Evolutionary conservation across 2,888 invertebrate genomes (phyloP), one percentile per base, ranked within the genome.

Genomic region (Catocala nupta): DNA sequence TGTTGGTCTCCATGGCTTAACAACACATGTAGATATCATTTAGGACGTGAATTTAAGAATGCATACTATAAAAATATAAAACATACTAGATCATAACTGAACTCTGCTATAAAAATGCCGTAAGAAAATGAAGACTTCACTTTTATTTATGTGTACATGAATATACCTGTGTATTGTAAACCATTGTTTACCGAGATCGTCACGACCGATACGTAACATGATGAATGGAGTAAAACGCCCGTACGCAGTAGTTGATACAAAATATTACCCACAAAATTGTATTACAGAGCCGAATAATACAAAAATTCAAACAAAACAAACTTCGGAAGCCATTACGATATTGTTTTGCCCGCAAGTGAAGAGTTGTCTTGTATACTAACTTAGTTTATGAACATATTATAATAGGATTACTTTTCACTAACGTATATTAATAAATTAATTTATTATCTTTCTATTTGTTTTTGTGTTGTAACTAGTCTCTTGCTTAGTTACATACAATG

Each of bases 281-380:
- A 69, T 69, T 59, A 69, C 59, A 60, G 36, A 39, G 55, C 58
- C 10, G 54, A 59, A 53, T 58, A 48, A 54, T 61, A 62, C 57
- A 63, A 58, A 65, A 67, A 70, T 65, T 67, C 65, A 39, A 55
- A 52, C 59, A 65, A 73, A 80, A 73, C 71, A 72, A 80, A 71
- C 70, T 67, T 55, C 61, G 55, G 60, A 62, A 59, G 66, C 71
- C 75, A 82, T 82, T 79, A 82, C 64, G 71, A 73, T 76, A 82
- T 83, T 80, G 81, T 79, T 75, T 69, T 65, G 66, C 59, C 63
- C 63, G 67, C 63, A 69, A 67, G 65, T 70, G 68, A 57, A 52
- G 61, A 68, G 64, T 70, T 71, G 70, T 68, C 67, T 61, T 55
- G 62, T 62, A 66, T 55, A 62, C 59, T 61, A 65, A 71, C 68